Base-by-base conservation (phyloP, 2,113 vertebrate genomes). In the Tringa solitaria region DNA sequence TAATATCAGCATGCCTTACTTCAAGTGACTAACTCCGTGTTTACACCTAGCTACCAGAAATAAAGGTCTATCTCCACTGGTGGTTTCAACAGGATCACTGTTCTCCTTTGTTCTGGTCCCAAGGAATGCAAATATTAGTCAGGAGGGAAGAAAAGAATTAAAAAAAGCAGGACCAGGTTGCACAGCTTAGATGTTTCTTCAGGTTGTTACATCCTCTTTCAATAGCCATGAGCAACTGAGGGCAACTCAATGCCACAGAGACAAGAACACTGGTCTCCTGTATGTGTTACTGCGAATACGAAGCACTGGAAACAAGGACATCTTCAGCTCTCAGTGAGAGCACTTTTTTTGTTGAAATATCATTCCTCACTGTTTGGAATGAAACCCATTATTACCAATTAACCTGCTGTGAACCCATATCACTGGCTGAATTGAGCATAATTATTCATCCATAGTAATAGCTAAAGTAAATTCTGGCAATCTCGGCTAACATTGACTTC, bases 341-440 rank as follows among this genome's bases (percentile, higher is more conserved):
- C 83, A 64, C 91, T 96, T 96, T 92, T 93, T 95, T 87, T 95
- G 93, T 95, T 94, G 93, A 97, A 98, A 98, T 97, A 98, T 97
- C 96, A 97, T 97, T 98, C 97, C 95, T 98, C 98, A 97, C 77
- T 70, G 91, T 98, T 98, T 97, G 97, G 95, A 98, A 98, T 97
- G 97, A 98, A 98, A 98, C 95, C 97, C 97, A 98, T 98, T 98
- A 98, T 97, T 98, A 98, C 98, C 98, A 98, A 98, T 99, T 99
- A 99, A 99, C 98, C 98, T 98, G 97, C 95, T 78, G 91, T 98
- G 98, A 98, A 98, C 98, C 96, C 98, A 89, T 92, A 97, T 98
- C 97, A 98, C 97, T 98, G 95, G 96, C 98, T 98, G 97, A 98
- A 98, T 97, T 96, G 97, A 98, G 97, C 98, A 98, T 98, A 98